Evolutionary conservation across 1,140 invertebrate species (phyloP).

Genomic region (Leptopilina boulardi): DNA sequence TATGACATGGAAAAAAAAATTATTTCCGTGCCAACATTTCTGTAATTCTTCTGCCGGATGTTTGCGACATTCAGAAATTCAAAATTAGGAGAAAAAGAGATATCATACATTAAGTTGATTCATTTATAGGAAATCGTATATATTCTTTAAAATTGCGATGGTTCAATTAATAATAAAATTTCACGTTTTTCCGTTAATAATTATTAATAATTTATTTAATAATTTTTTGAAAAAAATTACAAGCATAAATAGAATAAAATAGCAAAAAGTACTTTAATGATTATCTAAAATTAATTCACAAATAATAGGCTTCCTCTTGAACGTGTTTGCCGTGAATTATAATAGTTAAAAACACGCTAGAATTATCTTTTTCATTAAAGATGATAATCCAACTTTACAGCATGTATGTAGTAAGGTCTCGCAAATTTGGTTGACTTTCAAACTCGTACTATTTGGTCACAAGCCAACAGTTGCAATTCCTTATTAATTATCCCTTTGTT

Average conservation of each 20-base stretch:
- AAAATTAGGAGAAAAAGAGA: not conserved
- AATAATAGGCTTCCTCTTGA: not conserved
- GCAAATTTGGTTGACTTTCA: constrained; percentile 13
- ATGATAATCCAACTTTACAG: not conserved
- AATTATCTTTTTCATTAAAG: constrained; percentile 19
- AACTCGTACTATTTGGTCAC: not conserved
- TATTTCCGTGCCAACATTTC: not conserved
- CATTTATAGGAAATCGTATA: not conserved
- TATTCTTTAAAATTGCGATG: not conserved
- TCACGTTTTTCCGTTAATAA: not conserved
- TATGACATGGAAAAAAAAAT: not conserved
- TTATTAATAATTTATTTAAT: no score
- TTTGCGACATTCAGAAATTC: not conserved
- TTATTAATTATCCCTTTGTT: not conserved
- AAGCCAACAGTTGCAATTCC: not conserved
- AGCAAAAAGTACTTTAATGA: not conserved
- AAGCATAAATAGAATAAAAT: no score
- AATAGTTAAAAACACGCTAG: not conserved
- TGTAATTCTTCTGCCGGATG: not conserved
- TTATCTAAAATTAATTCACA: not conserved
- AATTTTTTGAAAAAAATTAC: no score
- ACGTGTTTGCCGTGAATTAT: not conserved
- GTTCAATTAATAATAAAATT: not conserved
- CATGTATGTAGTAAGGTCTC: constrained; percentile 23
- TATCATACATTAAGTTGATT: not conserved